Conservation (phyloP, 1,140 invertebrate species). For the Babylonia areolata region DNA sequence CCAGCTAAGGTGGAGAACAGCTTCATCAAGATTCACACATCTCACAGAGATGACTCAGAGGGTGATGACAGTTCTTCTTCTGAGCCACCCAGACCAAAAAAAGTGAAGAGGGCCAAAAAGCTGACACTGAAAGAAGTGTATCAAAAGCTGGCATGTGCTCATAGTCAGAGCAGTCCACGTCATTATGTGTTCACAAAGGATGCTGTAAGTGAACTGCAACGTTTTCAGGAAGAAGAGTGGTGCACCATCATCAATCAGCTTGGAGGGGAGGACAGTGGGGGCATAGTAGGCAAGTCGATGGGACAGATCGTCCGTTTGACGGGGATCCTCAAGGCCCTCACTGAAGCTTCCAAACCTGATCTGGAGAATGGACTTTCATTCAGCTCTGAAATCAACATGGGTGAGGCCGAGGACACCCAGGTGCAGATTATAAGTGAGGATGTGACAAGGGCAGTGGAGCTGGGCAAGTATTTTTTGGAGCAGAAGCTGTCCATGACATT, state of each 20-base stretch:
- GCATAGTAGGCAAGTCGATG: slow-evolving; percentile 51
- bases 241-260: slow-evolving; percentile 51
- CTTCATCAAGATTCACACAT: neutral
- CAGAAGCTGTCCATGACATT: slow-evolving; percentile 57
- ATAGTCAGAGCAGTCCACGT: neutral
- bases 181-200: slow-evolving; percentile 48
- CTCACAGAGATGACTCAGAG: neutral
- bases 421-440: neutral
- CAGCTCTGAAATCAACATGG: neutral
- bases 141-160: neutral
- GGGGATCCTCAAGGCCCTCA: slow-evolving; percentile 52
- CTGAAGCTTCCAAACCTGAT: slow-evolving; percentile 37
- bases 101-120: neutral
- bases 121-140: slow-evolving; percentile 26
- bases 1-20: slow-evolving; percentile 36
- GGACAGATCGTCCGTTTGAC: slow-evolving; percentile 53
- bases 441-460: slow-evolving; percentile 31
- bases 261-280: slow-evolving; percentile 48
- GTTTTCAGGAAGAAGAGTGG: slow-evolving; percentile 56
- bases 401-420: neutral
- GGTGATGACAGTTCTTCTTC: neutral
- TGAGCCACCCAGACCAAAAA: neutral
- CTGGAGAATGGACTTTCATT: neutral
- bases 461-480: slow-evolving; percentile 59
- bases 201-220: slow-evolving; percentile 48